phyloP scores from a whole-genome alignment of 1,140 invertebrate genomes.

The Antheraea mylitta region DNA sequence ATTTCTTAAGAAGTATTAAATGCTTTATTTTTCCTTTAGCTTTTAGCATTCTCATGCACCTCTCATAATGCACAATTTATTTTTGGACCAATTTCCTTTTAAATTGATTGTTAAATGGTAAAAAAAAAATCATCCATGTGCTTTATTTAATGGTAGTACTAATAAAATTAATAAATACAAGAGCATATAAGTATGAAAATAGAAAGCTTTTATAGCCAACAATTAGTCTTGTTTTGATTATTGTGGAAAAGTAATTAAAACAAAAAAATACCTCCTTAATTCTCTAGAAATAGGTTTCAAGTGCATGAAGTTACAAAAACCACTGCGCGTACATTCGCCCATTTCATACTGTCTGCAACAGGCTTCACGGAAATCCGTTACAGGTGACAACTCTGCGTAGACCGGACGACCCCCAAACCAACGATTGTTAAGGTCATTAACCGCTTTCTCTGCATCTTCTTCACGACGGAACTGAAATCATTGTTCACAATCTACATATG shows the following conservation, averaged over 20 bases:
- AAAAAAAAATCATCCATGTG: too few relatives aligned
- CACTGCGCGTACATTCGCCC: conserved; percentile 98
- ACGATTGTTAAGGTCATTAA: conserved; percentile 97
- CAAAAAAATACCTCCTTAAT: conserved; percentile 83
- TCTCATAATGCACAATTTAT: too few relatives aligned
- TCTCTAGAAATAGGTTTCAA: conserved; percentile 98
- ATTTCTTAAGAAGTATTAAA: too few relatives aligned
- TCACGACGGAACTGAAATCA: conserved; percentile 94
- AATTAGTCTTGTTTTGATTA: not conserved
- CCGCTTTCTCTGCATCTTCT: conserved; percentile 98
- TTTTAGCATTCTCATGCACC: too few relatives aligned
- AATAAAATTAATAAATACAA: too few relatives aligned
- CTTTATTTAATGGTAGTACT: too few relatives aligned
- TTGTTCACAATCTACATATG: not conserved
- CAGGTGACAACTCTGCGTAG: conserved; percentile 98
- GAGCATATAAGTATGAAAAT: too few relatives aligned
- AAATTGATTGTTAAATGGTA: too few relatives aligned
- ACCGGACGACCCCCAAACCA: conserved; percentile 99
- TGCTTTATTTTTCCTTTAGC: too few relatives aligned
- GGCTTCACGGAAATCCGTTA: conserved; percentile 99
- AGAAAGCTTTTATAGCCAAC: too few relatives aligned
- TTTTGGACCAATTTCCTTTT: too few relatives aligned
- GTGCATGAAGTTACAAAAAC: conserved; percentile 99
- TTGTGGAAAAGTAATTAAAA: not conserved
- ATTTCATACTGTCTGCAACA: conserved; percentile 99